A percentile compares a stretch with the other conserved stretches of the same genome.
These are phyloP conservation scores for Nymphalis polychloros DNA, from an alignment of 2,888 invertebrate species.

Conservation along the genomic window DNA sequence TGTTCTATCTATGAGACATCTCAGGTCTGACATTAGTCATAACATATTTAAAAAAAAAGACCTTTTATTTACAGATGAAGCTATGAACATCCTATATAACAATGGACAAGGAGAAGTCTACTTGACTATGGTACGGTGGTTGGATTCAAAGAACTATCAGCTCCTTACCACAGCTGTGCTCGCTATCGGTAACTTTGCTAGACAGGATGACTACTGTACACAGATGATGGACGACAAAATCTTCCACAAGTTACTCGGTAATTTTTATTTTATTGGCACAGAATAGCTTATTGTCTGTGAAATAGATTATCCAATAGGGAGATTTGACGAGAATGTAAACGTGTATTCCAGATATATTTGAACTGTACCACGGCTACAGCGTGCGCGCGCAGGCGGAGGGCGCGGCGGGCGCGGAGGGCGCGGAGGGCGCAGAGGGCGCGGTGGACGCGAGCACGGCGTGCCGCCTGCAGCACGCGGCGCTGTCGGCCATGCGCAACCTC, in stretches of 20 bases:
- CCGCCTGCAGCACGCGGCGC: slow-evolving; percentile 86
- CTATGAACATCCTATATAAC: slow-evolving; percentile 92
- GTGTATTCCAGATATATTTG: slow-evolving; percentile 62
- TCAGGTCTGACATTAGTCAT: no score
- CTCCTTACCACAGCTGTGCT: slow-evolving; percentile 91
- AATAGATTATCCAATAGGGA: no score
- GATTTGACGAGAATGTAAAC: background rate
- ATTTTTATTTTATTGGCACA: slow-evolving; percentile 26
- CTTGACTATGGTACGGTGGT: slow-evolving; percentile 87
- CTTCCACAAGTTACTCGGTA: slow-evolving; percentile 86
- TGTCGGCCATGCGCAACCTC: slow-evolving; percentile 90
- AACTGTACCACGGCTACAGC: slow-evolving; percentile 55
- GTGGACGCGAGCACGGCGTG: slow-evolving; percentile 49
- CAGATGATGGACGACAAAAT: slow-evolving; percentile 91
- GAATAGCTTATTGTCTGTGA: background rate
- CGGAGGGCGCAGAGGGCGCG: slow-evolving; percentile 46
- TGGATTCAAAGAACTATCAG: slow-evolving; percentile 87
- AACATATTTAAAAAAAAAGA: background rate
- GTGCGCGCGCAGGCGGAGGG: slow-evolving; percentile 44
- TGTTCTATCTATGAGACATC: no score
- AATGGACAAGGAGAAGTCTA: slow-evolving; percentile 88
- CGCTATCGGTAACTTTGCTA: slow-evolving; percentile 94
- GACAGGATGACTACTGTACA: slow-evolving; percentile 91
- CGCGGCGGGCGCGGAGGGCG: slow-evolving; percentile 42
- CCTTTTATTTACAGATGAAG: slow-evolving; percentile 84